Base-by-base conservation (phyloP, 1,140 invertebrate species). In the Eumaeus atala region DNA sequence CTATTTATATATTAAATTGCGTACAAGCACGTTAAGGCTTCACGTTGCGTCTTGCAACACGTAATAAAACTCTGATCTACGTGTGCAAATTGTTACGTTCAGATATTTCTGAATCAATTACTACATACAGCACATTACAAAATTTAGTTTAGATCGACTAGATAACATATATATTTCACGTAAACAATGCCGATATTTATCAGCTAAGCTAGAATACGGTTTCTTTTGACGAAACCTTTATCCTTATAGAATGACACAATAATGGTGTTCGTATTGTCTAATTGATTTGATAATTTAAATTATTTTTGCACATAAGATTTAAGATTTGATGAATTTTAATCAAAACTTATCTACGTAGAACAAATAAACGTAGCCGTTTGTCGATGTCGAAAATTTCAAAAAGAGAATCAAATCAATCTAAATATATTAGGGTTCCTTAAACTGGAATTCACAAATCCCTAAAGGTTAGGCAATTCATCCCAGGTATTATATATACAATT, bases 1-100 rank as follows among this genome's bases (percentile, higher is more conserved):
- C 59, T 65, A 56, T 54, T 38, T 54, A 50, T 40, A 48, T n/a
- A 38, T 51, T 54, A 64, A 49, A 54, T 64, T 36, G 59, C 59
- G 56, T 65, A 56, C 57, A 59, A 59, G 61, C 54, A 61, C 54
- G 55, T 51, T 57, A 49, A 51, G 40, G 21, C 51, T 37, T 16
- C 54, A 16, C 33, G n/a, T 11, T 54, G 34, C 33, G 49, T 35
- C 42, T 57, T 57, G 55, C 55, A 57, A 57, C 37, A 57, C 49
- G 38, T 48, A 57, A 57, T 50, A 51, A 51, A 57, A 51, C 51
- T 51, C 35, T 33, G 38, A 28, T 40, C 44, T 51, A 14, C 49
- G 49, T 37, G 49, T 51, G 51, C 38, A 57, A 35, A 51, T 57
- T 28, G 21, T 28, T 51, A 50, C 49, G 55, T 51, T n/a, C n/a